Evolutionary conservation across 2,113 vertebrate species (phyloP).

Genomic region (Dendrocopos noguchii): DNA sequence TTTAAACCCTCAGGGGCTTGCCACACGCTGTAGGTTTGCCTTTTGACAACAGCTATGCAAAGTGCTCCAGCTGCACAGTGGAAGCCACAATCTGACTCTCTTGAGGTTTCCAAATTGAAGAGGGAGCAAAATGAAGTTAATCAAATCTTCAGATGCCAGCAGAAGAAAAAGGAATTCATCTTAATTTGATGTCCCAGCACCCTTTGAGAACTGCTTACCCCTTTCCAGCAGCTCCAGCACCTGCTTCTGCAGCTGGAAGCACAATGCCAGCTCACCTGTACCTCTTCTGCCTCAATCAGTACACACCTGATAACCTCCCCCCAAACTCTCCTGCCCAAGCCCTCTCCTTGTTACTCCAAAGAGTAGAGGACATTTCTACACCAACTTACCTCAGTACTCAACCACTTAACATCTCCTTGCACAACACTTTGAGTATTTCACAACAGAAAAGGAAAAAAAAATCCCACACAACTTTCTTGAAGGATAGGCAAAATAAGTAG

Average conservation of each 20-base stretch:
- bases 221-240: neutral
- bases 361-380: neutral
- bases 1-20: neutral
- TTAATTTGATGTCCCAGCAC: neutral
- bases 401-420: neutral
- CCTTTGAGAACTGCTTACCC: neutral
- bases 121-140: neutral
- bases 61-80: neutral
- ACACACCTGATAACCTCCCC: rapidly evolving
- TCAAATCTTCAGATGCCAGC: neutral
- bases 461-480: neutral
- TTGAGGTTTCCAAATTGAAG: neutral
- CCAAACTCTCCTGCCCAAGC: neutral
- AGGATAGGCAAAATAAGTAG: neutral
- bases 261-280: neutral
- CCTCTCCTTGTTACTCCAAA: neutral
- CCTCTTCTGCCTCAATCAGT: neutral
- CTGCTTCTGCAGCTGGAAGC: neutral
- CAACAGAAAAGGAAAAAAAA: neutral
- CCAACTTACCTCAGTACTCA: neutral
- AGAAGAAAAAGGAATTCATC: neutral
- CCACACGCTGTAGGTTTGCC: neutral
- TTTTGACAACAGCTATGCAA: neutral
- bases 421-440: neutral
- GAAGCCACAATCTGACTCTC: neutral